Base-by-base conservation (phyloP, 2,888 invertebrate species). In the Drosophila demipolita region DNA sequence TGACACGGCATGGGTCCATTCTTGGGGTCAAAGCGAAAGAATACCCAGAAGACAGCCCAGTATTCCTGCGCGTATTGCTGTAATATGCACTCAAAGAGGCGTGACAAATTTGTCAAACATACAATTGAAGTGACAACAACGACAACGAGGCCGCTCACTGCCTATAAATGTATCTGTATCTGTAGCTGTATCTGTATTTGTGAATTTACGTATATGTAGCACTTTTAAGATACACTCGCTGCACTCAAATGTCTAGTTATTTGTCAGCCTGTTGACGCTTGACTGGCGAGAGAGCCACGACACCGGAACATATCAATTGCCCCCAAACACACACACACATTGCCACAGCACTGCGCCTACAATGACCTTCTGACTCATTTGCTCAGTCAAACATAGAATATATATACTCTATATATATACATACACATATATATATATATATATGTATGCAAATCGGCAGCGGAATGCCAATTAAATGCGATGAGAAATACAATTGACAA, bases 241-340 rank as follows among this genome's bases (percentile, higher is more conserved):
- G 53, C 68, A 60, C 55, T 65, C 64, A 62, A 79, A 64, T 65
- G 53, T 59, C 65, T 66, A 60, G 80, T 61, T 80, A 68, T 80
- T 78, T 80, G 77, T 80, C 77, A 78, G 72, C 29, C 73, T 50
- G 63, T 82, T 87, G 88, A 72, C 83, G 83, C 87, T 82, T 85
- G 67, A 85, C 73, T 79, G 82, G 69, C 61, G 69, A 62, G 42
- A 63, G 57, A 66, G 61, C 80, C 86, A 83, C 78, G 86, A 85
- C 83, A 83, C 83, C 83, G 83, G 83, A 83, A 83, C 83, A 88
- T 85, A 83, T 83, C 83, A 88, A 83, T 83, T 83, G 83, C 80
- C 72, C 69, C 79, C 53, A 20, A 36, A 35, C 49, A 50, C 3
- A 20, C 35, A 57, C 48, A 32, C 48, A 45, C 12, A 45, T 45